Conservation (phyloP, 2,888 invertebrate genomes). For the Isotomurus palustris region DNA sequence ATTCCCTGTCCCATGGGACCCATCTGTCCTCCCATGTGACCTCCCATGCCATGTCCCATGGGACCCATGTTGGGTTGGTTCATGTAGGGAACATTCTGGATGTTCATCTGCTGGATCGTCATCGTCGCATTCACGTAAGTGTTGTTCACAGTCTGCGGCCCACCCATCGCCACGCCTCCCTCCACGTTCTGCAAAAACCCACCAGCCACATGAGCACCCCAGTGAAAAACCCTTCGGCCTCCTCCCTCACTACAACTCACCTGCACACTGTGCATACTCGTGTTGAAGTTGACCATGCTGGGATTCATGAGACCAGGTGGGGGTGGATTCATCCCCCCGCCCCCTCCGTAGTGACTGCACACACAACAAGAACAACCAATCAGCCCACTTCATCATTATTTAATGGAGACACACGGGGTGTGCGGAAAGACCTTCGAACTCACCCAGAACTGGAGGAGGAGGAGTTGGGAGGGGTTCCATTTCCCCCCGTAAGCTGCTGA, state of each 20-base stretch:
- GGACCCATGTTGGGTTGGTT: constrained; percentile 35
- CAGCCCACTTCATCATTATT: background rate
- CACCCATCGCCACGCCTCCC: constrained; percentile 47
- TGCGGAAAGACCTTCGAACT: background rate
- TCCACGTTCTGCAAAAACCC: constrained; percentile 40
- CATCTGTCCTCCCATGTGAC: constrained; percentile 30
- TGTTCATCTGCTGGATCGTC: constrained; percentile 55
- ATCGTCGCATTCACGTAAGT: constrained; percentile 54
- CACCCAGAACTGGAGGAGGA: constrained; percentile 36
- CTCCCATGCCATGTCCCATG: constrained; percentile 15
- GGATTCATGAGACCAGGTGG: constrained; percentile 47
- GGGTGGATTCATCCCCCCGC: constrained; percentile 43
- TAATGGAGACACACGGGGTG: too few relatives aligned
- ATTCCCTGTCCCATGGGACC: constrained; percentile 41
- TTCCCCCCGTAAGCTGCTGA: constrained; percentile 79
- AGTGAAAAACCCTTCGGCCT: background rate
- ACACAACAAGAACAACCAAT: background rate
- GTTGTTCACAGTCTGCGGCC: constrained; percentile 53
- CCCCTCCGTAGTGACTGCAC: constrained; percentile 43
- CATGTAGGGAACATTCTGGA: constrained; percentile 50
- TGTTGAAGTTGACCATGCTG: constrained; percentile 51
- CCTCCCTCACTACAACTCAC: constrained; percentile 4
- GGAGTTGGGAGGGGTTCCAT: constrained; percentile 56
- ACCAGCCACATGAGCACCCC: background rate
- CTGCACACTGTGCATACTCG: constrained; percentile 49